Evolutionary conservation across 2,113 vertebrate genomes (phyloP).

Genomic region (human (Homo sapiens)): DNA sequence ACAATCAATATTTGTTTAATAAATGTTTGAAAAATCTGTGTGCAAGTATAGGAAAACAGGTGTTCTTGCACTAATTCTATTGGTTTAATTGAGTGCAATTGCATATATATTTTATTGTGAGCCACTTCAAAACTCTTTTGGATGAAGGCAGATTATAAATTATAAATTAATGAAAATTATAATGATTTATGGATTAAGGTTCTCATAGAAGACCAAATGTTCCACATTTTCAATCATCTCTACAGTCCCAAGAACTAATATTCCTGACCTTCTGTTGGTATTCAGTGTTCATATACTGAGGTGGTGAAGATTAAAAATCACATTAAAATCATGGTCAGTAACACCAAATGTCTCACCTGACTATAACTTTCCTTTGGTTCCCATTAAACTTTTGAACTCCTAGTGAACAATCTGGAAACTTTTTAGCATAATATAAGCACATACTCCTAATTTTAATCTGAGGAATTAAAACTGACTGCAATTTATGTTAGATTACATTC

Average conservation of each 20-base stretch:
- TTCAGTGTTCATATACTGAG: neutral
- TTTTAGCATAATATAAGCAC: neutral
- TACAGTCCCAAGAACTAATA: neutral
- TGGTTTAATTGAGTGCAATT: neutral
- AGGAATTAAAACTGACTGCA: neutral
- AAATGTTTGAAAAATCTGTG: neutral
- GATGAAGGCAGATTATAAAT: constrained; percentile 39
- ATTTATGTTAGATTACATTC: constrained; percentile 46
- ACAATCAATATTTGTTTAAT: neutral
- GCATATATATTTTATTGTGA: neutral
- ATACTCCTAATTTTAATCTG: neutral
- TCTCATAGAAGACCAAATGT: constrained; percentile 7
- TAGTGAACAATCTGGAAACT: constrained; percentile 41
- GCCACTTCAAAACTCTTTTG: neutral
- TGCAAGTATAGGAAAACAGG: constrained; percentile 41
- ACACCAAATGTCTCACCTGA: neutral
- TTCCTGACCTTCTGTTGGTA: neutral
- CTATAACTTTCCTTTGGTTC: neutral
- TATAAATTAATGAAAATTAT: constrained; percentile 37
- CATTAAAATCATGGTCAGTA: neutral
- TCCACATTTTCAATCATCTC: constrained; percentile 6
- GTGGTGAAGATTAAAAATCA: neutral
- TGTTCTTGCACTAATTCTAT: neutral
- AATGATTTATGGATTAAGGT: neutral
- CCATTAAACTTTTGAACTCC: constrained; percentile 38